Percentiles rank a stretch among this genome's conserved stretches.
Conservation (phyloP, 2,113 vertebrate species). For the Panthera uncia region DNA sequence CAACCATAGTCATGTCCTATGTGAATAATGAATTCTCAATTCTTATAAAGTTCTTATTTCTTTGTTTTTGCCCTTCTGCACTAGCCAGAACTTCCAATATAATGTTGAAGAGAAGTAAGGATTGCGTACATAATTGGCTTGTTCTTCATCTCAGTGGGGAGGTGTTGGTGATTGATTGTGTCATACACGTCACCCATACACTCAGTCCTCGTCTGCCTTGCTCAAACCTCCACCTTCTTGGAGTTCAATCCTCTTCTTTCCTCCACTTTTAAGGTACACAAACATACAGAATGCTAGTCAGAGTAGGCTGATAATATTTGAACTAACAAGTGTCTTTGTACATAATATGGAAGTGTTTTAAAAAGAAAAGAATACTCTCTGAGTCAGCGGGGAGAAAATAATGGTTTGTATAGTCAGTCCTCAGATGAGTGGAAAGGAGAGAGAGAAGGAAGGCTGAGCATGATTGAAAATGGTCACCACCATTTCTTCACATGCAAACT, state of each 20-base stretch:
- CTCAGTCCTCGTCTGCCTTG: background rate
- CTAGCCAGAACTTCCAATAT: background rate
- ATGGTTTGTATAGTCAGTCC: background rate
- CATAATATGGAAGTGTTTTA: background rate
- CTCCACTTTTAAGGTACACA: background rate
- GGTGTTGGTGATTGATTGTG: background rate
- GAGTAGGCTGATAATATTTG: background rate
- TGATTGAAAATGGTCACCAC: background rate
- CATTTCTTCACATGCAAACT: background rate
- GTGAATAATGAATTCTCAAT: background rate
- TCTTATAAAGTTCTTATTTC: background rate
- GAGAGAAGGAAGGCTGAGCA: background rate
- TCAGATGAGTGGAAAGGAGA: background rate
- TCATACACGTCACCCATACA: background rate
- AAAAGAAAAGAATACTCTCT: background rate
- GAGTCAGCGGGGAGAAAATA: background rate
- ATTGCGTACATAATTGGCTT: background rate
- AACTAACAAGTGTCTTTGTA: background rate
- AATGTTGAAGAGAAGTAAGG: background rate
- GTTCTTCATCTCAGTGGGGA: background rate
- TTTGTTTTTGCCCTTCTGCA: background rate
- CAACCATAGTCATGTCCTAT: background rate
- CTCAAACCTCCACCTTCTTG: background rate
- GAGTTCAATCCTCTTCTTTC: background rate
- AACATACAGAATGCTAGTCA: background rate